These are phyloP conservation scores for Orchestes rusci DNA, from an alignment of 2,888 invertebrate genomes.

Conservation along the genomic window DNA sequence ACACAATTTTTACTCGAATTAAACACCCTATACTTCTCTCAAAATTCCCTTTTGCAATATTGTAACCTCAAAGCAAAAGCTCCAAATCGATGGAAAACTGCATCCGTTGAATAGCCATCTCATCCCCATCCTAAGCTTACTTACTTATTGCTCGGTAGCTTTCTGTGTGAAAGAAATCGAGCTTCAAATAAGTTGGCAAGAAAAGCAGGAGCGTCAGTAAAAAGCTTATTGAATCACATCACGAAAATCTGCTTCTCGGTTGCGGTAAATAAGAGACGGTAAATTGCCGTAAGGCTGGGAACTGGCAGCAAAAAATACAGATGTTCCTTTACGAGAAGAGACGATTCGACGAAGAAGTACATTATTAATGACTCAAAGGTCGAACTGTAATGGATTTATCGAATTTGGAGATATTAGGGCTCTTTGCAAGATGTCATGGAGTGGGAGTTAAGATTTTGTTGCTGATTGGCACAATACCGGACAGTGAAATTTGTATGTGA, in stretches of 20 bases:
- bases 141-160: slow-evolving; percentile 21
- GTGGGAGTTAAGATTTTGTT: slow-evolving; percentile 10
- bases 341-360: slow-evolving; percentile 10
- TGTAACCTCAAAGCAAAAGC: too few species aligned
- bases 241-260: slow-evolving; percentile 34
- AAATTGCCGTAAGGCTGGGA: slow-evolving; percentile 23
- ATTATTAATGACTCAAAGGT: slow-evolving; percentile 25
- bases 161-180: slow-evolving; percentile 17
- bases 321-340: slow-evolving; percentile 19
- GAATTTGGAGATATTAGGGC: slow-evolving; percentile 22
- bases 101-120: too few species aligned
- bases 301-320: slow-evolving; percentile 24
- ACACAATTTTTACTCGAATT: too few species aligned
- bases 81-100: too few species aligned
- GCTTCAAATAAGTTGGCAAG: slow-evolving; percentile 25
- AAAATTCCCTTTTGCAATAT: too few species aligned
- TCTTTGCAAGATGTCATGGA: slow-evolving; percentile 18
- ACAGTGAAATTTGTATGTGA: slow-evolving; percentile 1
- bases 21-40: too few species aligned
- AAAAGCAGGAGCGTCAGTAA: slow-evolving; percentile 32
- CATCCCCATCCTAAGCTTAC: too few species aligned
- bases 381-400: slow-evolving; percentile 23
- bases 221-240: slow-evolving; percentile 42
- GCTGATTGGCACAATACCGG: too few species aligned
- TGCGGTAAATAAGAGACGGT: slow-evolving; percentile 21